Conservation (phyloP, 2,113 vertebrate genomes). For the Copsychus sechellarum region DNA sequence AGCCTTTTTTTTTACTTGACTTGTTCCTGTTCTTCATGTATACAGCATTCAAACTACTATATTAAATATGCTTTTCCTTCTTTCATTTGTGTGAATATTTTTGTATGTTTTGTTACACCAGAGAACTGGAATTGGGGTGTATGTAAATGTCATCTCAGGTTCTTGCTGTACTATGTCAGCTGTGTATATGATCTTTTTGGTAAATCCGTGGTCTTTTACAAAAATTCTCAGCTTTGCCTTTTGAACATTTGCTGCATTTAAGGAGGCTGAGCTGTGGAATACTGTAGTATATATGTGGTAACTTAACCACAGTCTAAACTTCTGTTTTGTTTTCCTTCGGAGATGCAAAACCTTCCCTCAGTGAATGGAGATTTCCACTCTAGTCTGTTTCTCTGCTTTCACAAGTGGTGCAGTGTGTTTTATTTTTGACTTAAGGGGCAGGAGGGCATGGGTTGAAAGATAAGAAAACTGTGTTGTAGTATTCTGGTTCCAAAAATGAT, state of each 20-base stretch:
- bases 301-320: background rate
- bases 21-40: background rate
- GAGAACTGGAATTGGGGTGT: background rate
- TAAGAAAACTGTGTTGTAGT: slow-evolving; percentile 13
- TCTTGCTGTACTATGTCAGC: background rate
- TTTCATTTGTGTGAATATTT: background rate
- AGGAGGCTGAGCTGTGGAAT: background rate
- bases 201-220: background rate
- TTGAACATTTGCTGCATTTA: background rate
- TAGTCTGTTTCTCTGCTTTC: background rate
- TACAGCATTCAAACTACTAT: background rate
- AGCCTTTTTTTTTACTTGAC: background rate
- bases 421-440: slow-evolving; percentile 21
- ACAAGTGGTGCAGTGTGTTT: slow-evolving; percentile 26
- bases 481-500: slow-evolving; percentile 46
- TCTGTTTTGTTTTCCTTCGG: background rate
- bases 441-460: background rate
- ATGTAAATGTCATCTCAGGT: background rate
- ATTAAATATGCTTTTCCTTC: background rate
- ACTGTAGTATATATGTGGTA: background rate
- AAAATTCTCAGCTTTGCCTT: background rate
- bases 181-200: background rate
- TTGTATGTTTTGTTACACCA: background rate
- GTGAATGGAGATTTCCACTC: slow-evolving; percentile 43
- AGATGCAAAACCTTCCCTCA: background rate